Evolutionary conservation across 2,888 invertebrate species (phyloP).

Genomic region (Nowickia ferox): DNA sequence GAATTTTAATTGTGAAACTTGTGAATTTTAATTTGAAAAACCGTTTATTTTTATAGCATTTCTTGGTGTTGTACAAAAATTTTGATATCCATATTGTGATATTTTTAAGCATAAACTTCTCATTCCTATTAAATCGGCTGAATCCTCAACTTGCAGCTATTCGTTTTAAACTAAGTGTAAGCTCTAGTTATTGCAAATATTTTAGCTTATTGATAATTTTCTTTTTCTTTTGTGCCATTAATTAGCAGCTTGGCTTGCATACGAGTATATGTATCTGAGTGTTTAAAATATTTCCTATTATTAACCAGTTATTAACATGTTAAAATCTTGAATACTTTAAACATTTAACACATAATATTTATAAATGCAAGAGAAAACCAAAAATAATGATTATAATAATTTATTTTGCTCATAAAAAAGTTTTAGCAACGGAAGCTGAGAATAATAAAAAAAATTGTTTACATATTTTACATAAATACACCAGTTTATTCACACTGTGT

Average conservation of each 20-base stretch:
- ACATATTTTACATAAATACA: conserved; percentile 9
- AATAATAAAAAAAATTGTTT: conserved; percentile 43
- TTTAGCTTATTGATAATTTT: neutral
- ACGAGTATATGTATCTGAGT: neutral
- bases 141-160: neutral
- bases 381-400: conserved; percentile 47
- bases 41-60: too few relatives aligned
- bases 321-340: conserved; percentile 22
- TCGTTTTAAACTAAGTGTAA: neutral
- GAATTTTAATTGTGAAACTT: too few relatives aligned
- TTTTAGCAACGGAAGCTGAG: conserved; percentile 47
- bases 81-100: too few relatives aligned
- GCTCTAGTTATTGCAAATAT: neutral
- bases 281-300: neutral
- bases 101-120: too few relatives aligned
- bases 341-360: conserved; percentile 32
- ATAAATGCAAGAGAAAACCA: conserved; percentile 14
- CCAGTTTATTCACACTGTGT: conserved; percentile 1
- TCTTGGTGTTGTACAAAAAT: too few relatives aligned
- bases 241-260: neutral
- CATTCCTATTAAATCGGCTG: too few relatives aligned
- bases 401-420: conserved; percentile 51
- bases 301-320: conserved; percentile 42
- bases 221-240: neutral
- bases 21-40: too few relatives aligned